Base-by-base conservation (phyloP, 2,888 invertebrate genomes). In the Aphodius granarius region DNA sequence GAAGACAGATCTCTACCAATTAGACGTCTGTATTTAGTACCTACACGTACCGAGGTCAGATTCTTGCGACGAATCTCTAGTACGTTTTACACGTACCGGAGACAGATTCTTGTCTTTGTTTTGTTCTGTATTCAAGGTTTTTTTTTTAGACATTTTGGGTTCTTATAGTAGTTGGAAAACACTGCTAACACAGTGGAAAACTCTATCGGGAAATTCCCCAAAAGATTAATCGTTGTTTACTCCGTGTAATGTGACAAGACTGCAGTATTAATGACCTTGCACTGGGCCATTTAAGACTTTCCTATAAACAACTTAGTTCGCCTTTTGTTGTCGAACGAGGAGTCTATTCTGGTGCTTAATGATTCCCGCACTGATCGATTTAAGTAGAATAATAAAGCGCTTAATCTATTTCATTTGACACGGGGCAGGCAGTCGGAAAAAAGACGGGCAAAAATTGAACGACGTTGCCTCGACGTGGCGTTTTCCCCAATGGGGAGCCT, bases 301-400 rank as follows among this genome's bases (percentile, higher is more conserved):
- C 43, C 43, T 43, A 43, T 43, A 43, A 43, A 43, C 43, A 43
- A 43, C 43, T 43, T 43, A 43, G 43, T 43, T 43, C 43, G 43
- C 43, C 43, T 43, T 43, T 43, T 43, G 43, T 43, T 43, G 43
- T 75, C 65, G 64, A 75, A 65, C 71, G 72, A 75, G 63, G 72
- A 72, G 68, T 62, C 72, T 63, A 72, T 66, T 20, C 78, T 80
- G 80, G n/a, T n/a, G n/a, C n/a, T 81, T 80, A 81, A 81, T 80
- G 79, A 79, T 80, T 78, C 81, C 79, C 77, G 75, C 77, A 80
- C 43, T 43, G 79, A 80, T 79, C 80, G 80, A 79, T 79, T 77
- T 22, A 77, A 80, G 43, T 43, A 77, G 80, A 81, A 81, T 81
- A 81, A 81, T 81, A 81, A 80, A 79, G 80, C 76, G 78, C 77